Percentiles rank a stretch among this genome's conserved stretches.
Conservation (phyloP, 2,113 vertebrate species). For the Pterocles burchelli region DNA sequence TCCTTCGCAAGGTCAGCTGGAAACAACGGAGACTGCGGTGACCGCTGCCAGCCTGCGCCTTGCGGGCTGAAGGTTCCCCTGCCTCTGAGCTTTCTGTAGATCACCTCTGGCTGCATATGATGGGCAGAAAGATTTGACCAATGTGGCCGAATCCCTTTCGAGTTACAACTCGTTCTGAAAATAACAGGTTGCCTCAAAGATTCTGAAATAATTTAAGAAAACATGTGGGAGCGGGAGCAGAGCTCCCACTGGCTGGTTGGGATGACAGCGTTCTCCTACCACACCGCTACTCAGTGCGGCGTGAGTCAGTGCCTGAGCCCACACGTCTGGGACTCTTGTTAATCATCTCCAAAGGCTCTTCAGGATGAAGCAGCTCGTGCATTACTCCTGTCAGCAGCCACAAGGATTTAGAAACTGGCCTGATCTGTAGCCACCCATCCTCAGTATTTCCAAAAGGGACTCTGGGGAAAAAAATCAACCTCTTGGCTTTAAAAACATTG, state of each 20-base stretch:
- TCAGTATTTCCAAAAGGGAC: neutral
- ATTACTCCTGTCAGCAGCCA: neutral
- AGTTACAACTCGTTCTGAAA: conserved; percentile 25
- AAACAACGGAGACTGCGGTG: neutral
- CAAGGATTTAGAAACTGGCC: neutral
- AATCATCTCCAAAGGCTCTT: conserved; percentile 11
- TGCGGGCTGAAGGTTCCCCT: neutral
- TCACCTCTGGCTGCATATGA: neutral
- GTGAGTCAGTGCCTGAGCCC: conserved; percentile 62
- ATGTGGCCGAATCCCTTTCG: neutral
- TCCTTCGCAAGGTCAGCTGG: neutral
- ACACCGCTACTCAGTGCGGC: conserved; percentile 32
- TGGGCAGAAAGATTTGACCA: neutral
- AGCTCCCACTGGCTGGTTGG: conserved; percentile 31
- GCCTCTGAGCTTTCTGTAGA: accelerated
- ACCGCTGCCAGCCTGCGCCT: accelerated
- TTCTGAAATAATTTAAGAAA: conserved; percentile 48
- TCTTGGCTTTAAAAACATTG: neutral
- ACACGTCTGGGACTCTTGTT: conserved; percentile 49
- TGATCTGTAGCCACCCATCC: neutral
- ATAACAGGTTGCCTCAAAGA: conserved; percentile 16
- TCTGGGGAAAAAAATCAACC: neutral
- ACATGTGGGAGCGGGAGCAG: conserved; percentile 38
- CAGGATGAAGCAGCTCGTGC: neutral
- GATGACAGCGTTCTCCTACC: neutral